These are phyloP conservation scores for Polydrusus cervinus DNA, from an alignment of 2,888 invertebrate genomes.

Conservation along the genomic window DNA sequence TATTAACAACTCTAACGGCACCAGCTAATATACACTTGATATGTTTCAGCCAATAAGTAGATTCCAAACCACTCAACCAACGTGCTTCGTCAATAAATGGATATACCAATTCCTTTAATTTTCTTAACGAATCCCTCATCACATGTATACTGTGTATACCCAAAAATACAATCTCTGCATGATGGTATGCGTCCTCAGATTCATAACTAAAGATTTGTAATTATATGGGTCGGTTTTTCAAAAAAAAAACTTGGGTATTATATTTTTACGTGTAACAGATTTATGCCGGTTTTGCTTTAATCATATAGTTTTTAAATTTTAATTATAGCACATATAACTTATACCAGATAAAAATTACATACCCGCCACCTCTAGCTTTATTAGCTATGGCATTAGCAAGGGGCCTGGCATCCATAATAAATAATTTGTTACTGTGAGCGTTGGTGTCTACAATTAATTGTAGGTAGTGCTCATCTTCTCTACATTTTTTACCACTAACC, in stretches of 20 bases:
- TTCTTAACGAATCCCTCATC: slow-evolving; percentile 97
- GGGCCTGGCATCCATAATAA: slow-evolving; percentile 98
- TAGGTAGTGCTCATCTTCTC: slow-evolving; percentile 93
- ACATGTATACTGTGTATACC: slow-evolving; percentile 99
- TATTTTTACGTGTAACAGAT: too few relatives aligned
- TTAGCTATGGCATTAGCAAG: slow-evolving; percentile 99
- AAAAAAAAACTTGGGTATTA: too few relatives aligned
- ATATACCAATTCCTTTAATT: slow-evolving; percentile 95
- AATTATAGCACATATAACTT: too few relatives aligned
- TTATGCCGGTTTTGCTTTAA: too few relatives aligned
- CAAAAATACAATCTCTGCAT: slow-evolving; percentile 96
- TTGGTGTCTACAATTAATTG: slow-evolving; percentile 98
- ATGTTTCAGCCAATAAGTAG: slow-evolving; percentile 98
- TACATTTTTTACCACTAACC: slow-evolving; percentile 89
- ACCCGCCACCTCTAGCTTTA: slow-evolving; percentile 99
- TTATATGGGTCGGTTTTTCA: not conserved
- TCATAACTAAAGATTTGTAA: slow-evolving; percentile 79
- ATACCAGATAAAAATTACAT: slow-evolving; percentile 31
- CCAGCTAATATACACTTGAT: slow-evolving; percentile 97
- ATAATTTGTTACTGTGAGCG: slow-evolving; percentile 96
- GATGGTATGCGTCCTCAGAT: slow-evolving; percentile 96
- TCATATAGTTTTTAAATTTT: too few relatives aligned
- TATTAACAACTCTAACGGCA: slow-evolving; percentile 95
- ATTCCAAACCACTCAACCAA: slow-evolving; percentile 96
- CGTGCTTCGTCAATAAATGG: slow-evolving; percentile 95